Evolutionary conservation across 1,140 invertebrate genomes (phyloP).

Genomic region (Nomia melanderi): DNA sequence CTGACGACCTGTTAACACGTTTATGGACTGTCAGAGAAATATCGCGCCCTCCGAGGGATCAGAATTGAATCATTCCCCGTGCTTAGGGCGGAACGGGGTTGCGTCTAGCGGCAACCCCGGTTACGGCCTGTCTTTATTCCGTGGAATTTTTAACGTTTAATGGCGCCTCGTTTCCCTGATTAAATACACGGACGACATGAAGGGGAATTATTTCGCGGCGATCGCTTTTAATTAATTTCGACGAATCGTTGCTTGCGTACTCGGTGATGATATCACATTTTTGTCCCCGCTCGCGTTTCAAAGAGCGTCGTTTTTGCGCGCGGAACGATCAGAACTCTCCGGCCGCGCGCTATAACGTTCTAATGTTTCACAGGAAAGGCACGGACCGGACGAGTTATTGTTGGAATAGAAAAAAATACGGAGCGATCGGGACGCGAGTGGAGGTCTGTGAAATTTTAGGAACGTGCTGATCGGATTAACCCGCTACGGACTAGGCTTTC

Average conservation of each 20-base stretch:
- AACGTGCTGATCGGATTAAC: no score
- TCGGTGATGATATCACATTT: background rate
- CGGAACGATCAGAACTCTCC: background rate
- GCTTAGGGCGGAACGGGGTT: no score
- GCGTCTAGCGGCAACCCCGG: background rate
- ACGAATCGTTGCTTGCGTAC: background rate
- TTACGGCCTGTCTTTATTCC: background rate
- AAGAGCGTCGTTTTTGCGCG: background rate
- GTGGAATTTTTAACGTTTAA: background rate
- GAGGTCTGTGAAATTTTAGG: background rate
- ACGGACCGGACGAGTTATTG: background rate
- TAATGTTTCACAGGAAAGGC: conserved; percentile 1
- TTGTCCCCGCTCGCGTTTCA: background rate
- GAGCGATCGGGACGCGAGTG: no score
- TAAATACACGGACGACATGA: background rate
- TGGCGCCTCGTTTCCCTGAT: background rate
- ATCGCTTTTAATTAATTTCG: background rate
- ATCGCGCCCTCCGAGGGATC: background rate
- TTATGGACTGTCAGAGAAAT: conserved; percentile 28
- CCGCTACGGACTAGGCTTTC: no score
- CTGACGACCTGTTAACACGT: conserved; percentile 22
- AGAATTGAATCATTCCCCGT: conserved; percentile 11
- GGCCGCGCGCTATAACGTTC: background rate
- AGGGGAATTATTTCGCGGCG: background rate
- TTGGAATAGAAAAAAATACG: no score